Conservation (phyloP, 2,888 invertebrate genomes). For the Ectemnius cavifrons region DNA sequence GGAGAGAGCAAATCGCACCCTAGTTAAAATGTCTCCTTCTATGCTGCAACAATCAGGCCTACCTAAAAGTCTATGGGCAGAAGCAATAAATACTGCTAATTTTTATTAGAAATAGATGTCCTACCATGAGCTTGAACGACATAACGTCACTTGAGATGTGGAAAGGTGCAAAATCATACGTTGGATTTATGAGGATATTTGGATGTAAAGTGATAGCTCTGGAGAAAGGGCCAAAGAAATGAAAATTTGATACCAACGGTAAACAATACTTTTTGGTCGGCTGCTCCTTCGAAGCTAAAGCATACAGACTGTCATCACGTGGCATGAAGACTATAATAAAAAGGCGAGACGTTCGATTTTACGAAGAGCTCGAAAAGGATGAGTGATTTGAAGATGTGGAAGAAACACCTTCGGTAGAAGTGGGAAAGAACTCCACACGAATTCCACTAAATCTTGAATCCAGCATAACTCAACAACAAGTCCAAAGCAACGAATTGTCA, state of each 20-base stretch:
- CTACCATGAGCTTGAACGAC: slow-evolving; percentile 28
- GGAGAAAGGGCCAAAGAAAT: slow-evolving; percentile 21
- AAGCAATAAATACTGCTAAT: slow-evolving; percentile 42
- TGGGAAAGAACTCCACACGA: no score
- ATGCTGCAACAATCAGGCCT: slow-evolving; percentile 55
- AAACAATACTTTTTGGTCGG: slow-evolving; percentile 44
- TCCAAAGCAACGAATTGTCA: neutral
- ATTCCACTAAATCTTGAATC: no score
- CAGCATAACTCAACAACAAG: no score
- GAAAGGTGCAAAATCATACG: slow-evolving; percentile 45
- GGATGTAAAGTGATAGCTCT: slow-evolving; percentile 45
- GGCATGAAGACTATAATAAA: slow-evolving; percentile 46
- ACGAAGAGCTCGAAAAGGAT: neutral
- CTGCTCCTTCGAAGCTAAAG: slow-evolving; percentile 55
- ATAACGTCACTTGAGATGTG: slow-evolving; percentile 42
- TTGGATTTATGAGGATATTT: slow-evolving; percentile 46
- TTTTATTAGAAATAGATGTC: slow-evolving; percentile 31
- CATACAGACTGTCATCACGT: slow-evolving; percentile 54
- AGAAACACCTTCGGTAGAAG: neutral
- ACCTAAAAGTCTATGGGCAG: slow-evolving; percentile 62
- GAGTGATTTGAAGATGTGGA: slow-evolving; percentile 26
- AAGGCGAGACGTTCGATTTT: slow-evolving; percentile 44
- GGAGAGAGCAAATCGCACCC: slow-evolving; percentile 63
- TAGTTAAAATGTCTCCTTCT: slow-evolving; percentile 61
- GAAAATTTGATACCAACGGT: slow-evolving; percentile 52